Conservation (phyloP, 2,113 vertebrate genomes). For the Lepus americanus region DNA sequence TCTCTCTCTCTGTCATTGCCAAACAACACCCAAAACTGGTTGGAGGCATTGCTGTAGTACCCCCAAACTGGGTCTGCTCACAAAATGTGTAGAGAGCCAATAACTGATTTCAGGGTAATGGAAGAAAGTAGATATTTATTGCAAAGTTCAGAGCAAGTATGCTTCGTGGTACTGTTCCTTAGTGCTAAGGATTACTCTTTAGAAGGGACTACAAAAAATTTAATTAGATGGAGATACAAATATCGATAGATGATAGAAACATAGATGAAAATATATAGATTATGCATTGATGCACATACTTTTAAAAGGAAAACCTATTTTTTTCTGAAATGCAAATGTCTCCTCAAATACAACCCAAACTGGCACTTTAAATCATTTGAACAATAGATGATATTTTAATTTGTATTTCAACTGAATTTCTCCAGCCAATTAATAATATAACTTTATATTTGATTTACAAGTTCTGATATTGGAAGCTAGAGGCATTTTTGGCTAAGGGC, state of each 20-base stretch:
- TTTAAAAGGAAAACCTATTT: not conserved
- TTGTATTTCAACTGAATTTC: not conserved
- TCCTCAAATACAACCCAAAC: not conserved
- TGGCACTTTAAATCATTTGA: not conserved
- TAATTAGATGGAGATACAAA: not conserved
- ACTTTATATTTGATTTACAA: not conserved
- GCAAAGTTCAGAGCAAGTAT: not conserved
- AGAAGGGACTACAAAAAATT: not conserved
- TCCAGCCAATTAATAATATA: too few relatives aligned
- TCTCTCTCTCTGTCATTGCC: too few relatives aligned
- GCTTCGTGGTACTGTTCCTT: too few relatives aligned
- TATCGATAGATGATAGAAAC: not conserved
- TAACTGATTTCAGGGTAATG: too few relatives aligned
- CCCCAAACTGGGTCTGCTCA: too few relatives aligned
- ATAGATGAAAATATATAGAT: too few relatives aligned
- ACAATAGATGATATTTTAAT: not conserved
- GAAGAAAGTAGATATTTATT: too few relatives aligned
- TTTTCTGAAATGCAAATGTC: not conserved
- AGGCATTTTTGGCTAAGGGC: not conserved
- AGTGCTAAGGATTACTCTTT: not conserved
- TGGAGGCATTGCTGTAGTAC: too few relatives aligned
- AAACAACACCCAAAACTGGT: too few relatives aligned
- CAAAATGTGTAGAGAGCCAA: too few relatives aligned
- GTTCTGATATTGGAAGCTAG: not conserved
- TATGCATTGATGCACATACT: not conserved